A percentile compares a stretch with the other conserved stretches of the same genome.
These are phyloP conservation scores for Liparis tanakae DNA, from an alignment of 2,797 vertebrate genomes.

Conservation along the genomic window DNA sequence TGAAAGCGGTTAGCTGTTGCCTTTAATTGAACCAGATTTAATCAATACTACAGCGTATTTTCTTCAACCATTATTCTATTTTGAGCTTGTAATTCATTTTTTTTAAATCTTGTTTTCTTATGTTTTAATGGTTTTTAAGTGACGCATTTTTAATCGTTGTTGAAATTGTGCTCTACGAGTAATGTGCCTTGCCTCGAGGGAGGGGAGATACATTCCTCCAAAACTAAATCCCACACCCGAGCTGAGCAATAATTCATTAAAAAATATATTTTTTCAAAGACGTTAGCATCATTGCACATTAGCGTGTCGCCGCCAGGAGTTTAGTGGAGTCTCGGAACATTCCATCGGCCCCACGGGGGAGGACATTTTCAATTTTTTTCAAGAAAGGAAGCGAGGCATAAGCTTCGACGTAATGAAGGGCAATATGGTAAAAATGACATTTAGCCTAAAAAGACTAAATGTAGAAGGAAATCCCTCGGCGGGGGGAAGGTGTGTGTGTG, in stretches of 20 bases:
- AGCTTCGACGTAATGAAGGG: slow-evolving; percentile 33
- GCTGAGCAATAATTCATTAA: neutral
- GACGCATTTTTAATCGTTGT: too few relatives aligned
- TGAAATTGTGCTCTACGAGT: too few relatives aligned
- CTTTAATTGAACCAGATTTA: too few relatives aligned
- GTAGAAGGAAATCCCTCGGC: neutral
- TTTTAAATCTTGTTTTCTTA: too few relatives aligned
- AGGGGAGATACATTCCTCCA: neutral
- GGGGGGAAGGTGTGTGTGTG: neutral
- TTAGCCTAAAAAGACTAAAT: slow-evolving; percentile 30
- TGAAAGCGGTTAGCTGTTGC: too few relatives aligned
- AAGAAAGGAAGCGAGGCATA: slow-evolving; percentile 17
- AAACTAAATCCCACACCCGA: neutral
- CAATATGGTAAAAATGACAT: slow-evolving; percentile 58
- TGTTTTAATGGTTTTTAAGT: too few relatives aligned
- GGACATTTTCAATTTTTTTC: slow-evolving; percentile 28
- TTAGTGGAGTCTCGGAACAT: neutral
- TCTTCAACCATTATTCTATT: too few relatives aligned
- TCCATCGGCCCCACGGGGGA: slow-evolving; percentile 9
- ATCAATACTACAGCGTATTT: too few relatives aligned
- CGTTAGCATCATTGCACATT: neutral
- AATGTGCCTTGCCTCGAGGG: too few relatives aligned
- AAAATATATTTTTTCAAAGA: neutral
- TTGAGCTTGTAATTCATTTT: too few relatives aligned
- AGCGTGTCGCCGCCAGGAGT: neutral